These are phyloP conservation scores for Drosophila erecta DNA, from an alignment of 1,140 invertebrate genomes.

Conservation along the genomic window DNA sequence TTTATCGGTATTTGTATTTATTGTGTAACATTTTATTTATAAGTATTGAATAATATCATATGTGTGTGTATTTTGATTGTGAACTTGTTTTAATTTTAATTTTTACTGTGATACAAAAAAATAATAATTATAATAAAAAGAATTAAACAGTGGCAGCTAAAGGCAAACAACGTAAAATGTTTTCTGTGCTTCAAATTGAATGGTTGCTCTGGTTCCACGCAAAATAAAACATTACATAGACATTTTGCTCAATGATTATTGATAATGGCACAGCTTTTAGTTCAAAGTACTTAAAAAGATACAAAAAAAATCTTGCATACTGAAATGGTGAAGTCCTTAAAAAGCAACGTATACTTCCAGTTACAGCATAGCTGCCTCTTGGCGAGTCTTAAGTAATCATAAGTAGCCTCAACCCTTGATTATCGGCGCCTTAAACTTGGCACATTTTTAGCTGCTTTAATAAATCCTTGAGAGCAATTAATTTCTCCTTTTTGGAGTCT, in stretches of 20 bases:
- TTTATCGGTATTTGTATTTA: constrained; percentile 66
- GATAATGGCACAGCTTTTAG: constrained; percentile 1
- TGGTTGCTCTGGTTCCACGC: no score
- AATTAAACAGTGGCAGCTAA: constrained; percentile 49
- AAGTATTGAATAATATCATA: constrained; percentile 74
- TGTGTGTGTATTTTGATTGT: constrained; percentile 76
- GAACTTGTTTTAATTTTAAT: constrained; percentile 77
- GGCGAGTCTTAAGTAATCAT: neutral
- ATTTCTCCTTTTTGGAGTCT: constrained; percentile 27
- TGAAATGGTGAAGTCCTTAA: constrained; percentile 27
- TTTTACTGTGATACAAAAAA: constrained; percentile 78
- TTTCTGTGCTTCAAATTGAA: neutral
- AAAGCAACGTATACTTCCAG: constrained; percentile 44
- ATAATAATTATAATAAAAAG: constrained; percentile 63
- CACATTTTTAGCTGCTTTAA: constrained; percentile 72
- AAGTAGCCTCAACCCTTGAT: constrained; percentile 5
- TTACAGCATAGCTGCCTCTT: neutral
- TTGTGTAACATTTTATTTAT: constrained; percentile 63
- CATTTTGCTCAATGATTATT: neutral
- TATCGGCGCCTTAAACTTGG: constrained; percentile 30
- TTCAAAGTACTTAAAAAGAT: neutral
- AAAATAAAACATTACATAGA: no score
- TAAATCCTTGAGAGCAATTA: constrained; percentile 62
- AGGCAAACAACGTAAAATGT: constrained; percentile 10
- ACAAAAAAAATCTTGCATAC: neutral